A percentile compares a stretch with the other conserved stretches of the same genome.
These are phyloP conservation scores for Geophilus truncorum DNA, from an alignment of 2,888 invertebrate genomes.

Conservation along the genomic window DNA sequence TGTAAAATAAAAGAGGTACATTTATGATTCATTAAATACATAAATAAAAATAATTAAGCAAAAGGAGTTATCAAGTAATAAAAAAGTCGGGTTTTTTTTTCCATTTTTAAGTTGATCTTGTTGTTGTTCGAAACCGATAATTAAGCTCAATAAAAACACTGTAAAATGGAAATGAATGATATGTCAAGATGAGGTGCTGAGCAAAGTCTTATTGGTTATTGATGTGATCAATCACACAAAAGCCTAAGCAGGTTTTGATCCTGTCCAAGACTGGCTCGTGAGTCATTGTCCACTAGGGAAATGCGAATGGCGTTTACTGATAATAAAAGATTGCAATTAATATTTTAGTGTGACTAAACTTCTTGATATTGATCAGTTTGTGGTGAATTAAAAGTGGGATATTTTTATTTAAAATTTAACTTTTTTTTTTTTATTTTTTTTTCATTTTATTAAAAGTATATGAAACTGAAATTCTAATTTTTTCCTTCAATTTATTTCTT, in stretches of 20 bases:
- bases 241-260: background rate
- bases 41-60: no score
- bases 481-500: conserved; percentile 29
- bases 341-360: background rate
- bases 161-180: conserved; percentile 17
- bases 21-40: no score
- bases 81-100: no score
- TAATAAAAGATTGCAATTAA: background rate
- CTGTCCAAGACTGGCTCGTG: background rate
- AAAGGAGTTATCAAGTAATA: no score
- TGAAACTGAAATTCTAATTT: background rate
- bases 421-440: background rate
- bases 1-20: no score
- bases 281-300: conserved; percentile 25
- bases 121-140: background rate
- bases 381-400: background rate
- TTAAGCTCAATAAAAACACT: background rate
- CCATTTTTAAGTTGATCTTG: no score
- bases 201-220: conserved; percentile 9
- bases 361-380: background rate
- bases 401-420: background rate
- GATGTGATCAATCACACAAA: conserved; percentile 15
- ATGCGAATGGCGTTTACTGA: background rate
- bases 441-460: background rate
- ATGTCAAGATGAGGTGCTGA: background rate